Conservation (phyloP, 2,888 invertebrate genomes). For the Drosophila buzzatii region DNA sequence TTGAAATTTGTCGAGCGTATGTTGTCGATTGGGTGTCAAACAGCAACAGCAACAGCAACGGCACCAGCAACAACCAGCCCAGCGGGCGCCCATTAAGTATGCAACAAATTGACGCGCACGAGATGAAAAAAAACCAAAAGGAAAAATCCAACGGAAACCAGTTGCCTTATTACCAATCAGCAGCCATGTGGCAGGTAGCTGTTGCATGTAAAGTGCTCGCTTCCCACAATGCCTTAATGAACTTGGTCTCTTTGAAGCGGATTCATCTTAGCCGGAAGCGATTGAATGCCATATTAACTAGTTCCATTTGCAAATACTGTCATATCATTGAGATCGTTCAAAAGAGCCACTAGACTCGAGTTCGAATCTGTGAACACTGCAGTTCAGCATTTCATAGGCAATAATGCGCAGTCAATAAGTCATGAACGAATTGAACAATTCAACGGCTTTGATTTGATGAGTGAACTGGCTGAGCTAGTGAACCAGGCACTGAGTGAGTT, state of each 20-base stretch:
- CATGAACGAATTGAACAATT: not conserved
- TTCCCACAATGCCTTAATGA: not conserved
- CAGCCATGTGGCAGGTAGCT: slow-evolving; percentile 3
- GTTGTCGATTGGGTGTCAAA: slow-evolving; percentile 59
- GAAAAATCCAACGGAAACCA: slow-evolving; percentile 10
- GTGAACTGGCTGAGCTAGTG: too few relatives aligned
- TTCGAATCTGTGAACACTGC: not conserved
- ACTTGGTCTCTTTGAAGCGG: not conserved
- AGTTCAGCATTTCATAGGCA: not conserved
- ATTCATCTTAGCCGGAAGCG: not conserved
- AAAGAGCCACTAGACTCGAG: not conserved
- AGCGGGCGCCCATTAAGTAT: slow-evolving; percentile 49
- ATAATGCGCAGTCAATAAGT: not conserved
- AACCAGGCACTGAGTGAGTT: too few relatives aligned
- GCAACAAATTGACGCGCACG: slow-evolving; percentile 62
- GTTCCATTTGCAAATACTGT: not conserved
- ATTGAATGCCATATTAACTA: not conserved
- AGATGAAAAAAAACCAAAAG: not conserved
- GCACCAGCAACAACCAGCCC: not conserved
- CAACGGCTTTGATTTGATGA: too few relatives aligned
- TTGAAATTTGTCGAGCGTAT: slow-evolving; percentile 72
- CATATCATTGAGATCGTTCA: not conserved
- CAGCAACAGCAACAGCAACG: slow-evolving; percentile 2
- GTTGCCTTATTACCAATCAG: slow-evolving; percentile 42
- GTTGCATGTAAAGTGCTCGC: slow-evolving; percentile 15